phyloP scores from a whole-genome alignment of 2,797 vertebrate genomes.

The Tokudaia tokunoshimensis region DNA sequence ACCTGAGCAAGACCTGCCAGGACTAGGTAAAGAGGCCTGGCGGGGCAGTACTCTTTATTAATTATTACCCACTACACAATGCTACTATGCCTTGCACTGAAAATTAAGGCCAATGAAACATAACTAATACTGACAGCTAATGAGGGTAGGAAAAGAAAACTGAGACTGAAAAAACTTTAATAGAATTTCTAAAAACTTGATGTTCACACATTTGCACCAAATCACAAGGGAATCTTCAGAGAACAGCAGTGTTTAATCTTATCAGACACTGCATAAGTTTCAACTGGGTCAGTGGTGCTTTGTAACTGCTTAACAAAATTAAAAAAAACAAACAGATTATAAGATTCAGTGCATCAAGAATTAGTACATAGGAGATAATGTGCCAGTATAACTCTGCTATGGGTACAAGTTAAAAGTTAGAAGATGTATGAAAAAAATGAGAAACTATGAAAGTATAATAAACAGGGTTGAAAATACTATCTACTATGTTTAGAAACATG shows the following conservation, averaged over 20 bases:
- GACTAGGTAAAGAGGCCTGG: no score
- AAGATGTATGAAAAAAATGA: neutral
- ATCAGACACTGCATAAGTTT: neutral
- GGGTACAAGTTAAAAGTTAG: conserved; percentile 25
- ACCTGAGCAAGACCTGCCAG: no score
- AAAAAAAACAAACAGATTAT: neutral
- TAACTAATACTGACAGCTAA: neutral
- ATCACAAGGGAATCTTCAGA: neutral
- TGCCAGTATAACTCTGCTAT: neutral
- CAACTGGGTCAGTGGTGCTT: neutral
- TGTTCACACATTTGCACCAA: neutral
- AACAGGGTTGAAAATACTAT: neutral
- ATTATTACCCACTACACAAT: no score
- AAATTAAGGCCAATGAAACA: neutral
- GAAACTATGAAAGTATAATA: neutral
- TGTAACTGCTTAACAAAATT: neutral
- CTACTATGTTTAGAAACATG: neutral
- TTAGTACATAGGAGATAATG: neutral
- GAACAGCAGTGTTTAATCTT: neutral
- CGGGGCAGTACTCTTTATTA: no score
- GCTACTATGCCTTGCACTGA: no score
- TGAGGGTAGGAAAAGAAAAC: neutral
- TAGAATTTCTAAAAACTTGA: neutral
- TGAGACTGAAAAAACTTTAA: neutral
- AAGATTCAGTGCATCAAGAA: neutral